These are phyloP conservation scores for Sminthurinus signatus DNA, from an alignment of 1,140 invertebrate genomes.

Conservation along the genomic window DNA sequence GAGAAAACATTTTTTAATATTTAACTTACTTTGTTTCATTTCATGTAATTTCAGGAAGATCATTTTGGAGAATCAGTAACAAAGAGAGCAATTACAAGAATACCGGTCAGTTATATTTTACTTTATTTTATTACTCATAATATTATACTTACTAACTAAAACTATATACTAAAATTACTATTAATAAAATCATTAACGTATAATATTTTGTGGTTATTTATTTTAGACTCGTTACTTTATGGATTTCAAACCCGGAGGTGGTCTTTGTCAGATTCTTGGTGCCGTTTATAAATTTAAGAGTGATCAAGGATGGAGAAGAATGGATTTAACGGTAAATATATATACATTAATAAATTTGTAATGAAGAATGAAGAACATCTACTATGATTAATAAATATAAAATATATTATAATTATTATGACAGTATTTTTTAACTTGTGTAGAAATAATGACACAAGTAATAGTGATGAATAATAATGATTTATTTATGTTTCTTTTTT, in stretches of 20 bases:
- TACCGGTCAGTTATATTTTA: slow-evolving; percentile 63
- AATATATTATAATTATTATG: too few relatives aligned
- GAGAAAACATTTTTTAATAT: too few relatives aligned
- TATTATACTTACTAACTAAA: too few relatives aligned
- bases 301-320: slow-evolving; percentile 89
- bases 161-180: too few relatives aligned
- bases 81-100: slow-evolving; percentile 72
- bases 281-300: slow-evolving; percentile 91
- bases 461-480: too few relatives aligned
- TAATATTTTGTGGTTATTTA: slow-evolving; percentile 23
- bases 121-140: background rate
- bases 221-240: slow-evolving; percentile 84
- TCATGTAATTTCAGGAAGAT: slow-evolving; percentile 95
- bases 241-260: slow-evolving; percentile 88
- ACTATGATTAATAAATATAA: too few relatives aligned
- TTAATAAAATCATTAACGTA: background rate
- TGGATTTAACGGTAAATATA: slow-evolving; percentile 68
- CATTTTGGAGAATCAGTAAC: slow-evolving; percentile 86
- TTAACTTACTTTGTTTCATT: background rate
- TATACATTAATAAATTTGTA: too few relatives aligned
- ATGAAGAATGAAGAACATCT: too few relatives aligned
- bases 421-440: too few relatives aligned
- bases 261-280: slow-evolving; percentile 84
- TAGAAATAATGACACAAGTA: too few relatives aligned
- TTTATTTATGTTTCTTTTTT: background rate